Evolutionary conservation across 2,797 vertebrate species (phyloP), one percentile per base, ranked within the genome.

Genomic region (Cyprinella venusta): DNA sequence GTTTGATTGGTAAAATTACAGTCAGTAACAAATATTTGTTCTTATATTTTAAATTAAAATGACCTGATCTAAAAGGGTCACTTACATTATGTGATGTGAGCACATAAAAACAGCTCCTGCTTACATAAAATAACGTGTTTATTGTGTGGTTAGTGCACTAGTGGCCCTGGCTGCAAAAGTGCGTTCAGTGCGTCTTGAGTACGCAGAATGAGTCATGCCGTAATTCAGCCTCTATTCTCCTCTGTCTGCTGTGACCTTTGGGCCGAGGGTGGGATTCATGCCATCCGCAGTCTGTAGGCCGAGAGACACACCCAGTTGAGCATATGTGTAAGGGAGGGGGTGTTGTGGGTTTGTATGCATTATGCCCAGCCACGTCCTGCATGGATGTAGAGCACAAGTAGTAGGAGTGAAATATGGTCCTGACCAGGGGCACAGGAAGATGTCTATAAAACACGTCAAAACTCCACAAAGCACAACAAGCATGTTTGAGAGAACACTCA

Each of bases 241-340:
- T 87, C 79, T 80, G 87, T 86, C 81, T 24, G 52, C 36, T 45
- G 74, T 69, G 83, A 88, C 86, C 88, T 89, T 88, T 89, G 87
- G 71, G 81, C 80, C 18, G 45, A 79, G 86, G 78, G 84, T 80
- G 81, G 76, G 79, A 85, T 69, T 68, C 83, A 61, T 84, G 61
- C 74, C 24, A 82, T 71, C 71, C 84, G 72, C 88, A 86, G 84
- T 83, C 82, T 77, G 85, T 74, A 54, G 52, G 54, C 61, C 67
- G n/a, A 71, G 79, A 80, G 74, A 85, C 50, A 85, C 82, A 83
- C 83, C 84, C 83, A 86, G 84, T 79, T 70, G 68, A 68, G 79
- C 69, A 65, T 70, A 42, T 83, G 54, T 79, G 82, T 84, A 54
- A 82, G 24, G 56, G 30, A 68, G 71, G 78, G 54, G 59, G 79